Percentiles rank a stretch among this genome's conserved stretches.
Conservation (phyloP, 1,140 invertebrate species). For the Nasonia longicornis region DNA sequence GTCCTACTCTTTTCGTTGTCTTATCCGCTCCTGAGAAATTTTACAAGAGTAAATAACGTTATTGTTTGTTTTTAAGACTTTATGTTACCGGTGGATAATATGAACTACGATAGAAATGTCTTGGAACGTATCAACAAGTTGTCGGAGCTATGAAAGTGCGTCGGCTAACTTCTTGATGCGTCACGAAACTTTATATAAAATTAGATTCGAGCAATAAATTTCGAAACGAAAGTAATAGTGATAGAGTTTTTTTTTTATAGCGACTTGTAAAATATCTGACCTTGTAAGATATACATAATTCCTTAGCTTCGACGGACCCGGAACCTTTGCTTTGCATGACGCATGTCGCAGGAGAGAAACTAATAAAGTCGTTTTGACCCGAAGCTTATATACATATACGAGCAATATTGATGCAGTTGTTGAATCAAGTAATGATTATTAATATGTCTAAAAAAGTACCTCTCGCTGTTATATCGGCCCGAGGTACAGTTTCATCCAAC, state of each 20-base stretch:
- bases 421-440: not conserved
- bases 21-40: not conserved
- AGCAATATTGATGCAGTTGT: not conserved
- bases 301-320: not conserved
- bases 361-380: conserved; percentile 13
- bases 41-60: too few relatives aligned
- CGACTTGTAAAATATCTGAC: not conserved
- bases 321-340: conserved; percentile 37
- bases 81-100: too few relatives aligned
- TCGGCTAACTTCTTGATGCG: not conserved
- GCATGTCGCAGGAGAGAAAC: conserved; percentile 30
- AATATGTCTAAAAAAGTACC: not conserved
- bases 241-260: not conserved
- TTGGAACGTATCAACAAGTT: too few relatives aligned
- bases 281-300: not conserved
- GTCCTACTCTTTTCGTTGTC: not conserved
- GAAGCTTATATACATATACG: too few relatives aligned
- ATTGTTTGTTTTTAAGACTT: not conserved
- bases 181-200: not conserved
- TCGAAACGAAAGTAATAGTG: not conserved
- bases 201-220: not conserved
- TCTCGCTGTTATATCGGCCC: not conserved
- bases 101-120: too few relatives aligned
- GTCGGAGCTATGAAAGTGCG: not conserved
- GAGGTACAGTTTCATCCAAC: not conserved